Evolutionary conservation across 2,113 vertebrate genomes (phyloP).

Genomic region (Archilochus colubris): DNA sequence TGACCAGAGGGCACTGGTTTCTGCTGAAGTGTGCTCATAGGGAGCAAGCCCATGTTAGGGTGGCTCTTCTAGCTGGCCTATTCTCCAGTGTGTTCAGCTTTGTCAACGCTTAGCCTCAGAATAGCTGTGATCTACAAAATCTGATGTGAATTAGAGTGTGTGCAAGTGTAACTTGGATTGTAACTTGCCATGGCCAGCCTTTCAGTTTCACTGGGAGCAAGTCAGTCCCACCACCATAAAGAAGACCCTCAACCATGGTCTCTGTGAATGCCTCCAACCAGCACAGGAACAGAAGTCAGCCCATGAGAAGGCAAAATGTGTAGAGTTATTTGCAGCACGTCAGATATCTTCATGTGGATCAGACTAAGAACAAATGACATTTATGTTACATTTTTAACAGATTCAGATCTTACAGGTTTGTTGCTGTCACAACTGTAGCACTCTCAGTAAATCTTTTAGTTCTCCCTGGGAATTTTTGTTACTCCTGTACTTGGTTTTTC

Average conservation of each 20-base stretch:
- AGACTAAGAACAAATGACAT: background rate
- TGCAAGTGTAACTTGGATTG: background rate
- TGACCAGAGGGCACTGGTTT: background rate
- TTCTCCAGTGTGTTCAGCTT: background rate
- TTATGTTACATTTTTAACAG: background rate
- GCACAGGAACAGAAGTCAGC: background rate
- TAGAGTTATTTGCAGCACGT: background rate
- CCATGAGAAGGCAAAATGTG: background rate
- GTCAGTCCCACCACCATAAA: background rate
- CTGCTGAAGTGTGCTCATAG: background rate
- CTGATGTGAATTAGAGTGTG: background rate
- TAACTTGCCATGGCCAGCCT: background rate
- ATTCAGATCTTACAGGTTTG: background rate
- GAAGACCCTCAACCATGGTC: background rate
- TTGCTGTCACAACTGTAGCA: background rate
- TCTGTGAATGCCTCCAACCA: background rate
- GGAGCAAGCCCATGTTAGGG: fast-evolving
- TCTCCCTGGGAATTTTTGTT: background rate
- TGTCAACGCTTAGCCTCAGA: background rate
- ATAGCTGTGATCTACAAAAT: background rate
- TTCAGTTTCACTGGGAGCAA: background rate
- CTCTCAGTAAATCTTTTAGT: background rate
- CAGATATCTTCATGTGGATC: background rate
- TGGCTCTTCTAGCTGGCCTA: fast-evolving
- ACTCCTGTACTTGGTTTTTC: background rate